Evolutionary conservation across 2,888 invertebrate genomes (phyloP).

Genomic region (Ectemnius lituratus): DNA sequence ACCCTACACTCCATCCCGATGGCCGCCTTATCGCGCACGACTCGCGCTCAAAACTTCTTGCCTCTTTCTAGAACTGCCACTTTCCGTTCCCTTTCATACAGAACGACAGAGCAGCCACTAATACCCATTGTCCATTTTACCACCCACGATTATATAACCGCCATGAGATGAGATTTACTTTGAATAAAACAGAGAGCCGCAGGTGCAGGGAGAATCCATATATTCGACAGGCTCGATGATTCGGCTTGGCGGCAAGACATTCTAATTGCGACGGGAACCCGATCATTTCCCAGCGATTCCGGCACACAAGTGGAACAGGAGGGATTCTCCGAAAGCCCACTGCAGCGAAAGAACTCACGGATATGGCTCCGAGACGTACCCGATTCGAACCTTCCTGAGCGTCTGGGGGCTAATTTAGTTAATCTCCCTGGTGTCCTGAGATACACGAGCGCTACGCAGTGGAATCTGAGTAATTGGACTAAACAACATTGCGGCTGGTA

Average conservation of each 20-base stretch:
- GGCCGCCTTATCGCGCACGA: slow-evolving; percentile 36
- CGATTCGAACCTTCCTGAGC: slow-evolving; percentile 8
- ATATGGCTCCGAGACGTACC: not conserved
- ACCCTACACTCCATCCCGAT: slow-evolving; percentile 36
- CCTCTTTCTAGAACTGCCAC: slow-evolving; percentile 8
- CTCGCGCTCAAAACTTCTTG: not conserved
- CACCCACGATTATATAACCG: not conserved
- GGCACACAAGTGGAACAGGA: not conserved
- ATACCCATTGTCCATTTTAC: not conserved
- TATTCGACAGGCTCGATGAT: not conserved
- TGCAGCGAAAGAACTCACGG: not conserved
- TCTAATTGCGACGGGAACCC: not conserved
- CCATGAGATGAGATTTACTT: not conserved
- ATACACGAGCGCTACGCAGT: slow-evolving; percentile 21
- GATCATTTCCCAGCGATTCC: not conserved
- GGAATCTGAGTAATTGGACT: slow-evolving; percentile 51
- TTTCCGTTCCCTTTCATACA: not conserved
- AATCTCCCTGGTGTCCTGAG: slow-evolving; percentile 58
- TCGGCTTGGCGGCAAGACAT: not conserved
- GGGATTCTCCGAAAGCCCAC: not conserved
- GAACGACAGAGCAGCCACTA: too few species aligned
- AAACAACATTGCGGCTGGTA: slow-evolving; percentile 42
- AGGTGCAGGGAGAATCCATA: not conserved
- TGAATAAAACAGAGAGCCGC: not conserved
- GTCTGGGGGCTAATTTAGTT: slow-evolving; percentile 68